Base-by-base conservation (phyloP, 2,888 invertebrate genomes). In the Aricia artaxerxes region DNA sequence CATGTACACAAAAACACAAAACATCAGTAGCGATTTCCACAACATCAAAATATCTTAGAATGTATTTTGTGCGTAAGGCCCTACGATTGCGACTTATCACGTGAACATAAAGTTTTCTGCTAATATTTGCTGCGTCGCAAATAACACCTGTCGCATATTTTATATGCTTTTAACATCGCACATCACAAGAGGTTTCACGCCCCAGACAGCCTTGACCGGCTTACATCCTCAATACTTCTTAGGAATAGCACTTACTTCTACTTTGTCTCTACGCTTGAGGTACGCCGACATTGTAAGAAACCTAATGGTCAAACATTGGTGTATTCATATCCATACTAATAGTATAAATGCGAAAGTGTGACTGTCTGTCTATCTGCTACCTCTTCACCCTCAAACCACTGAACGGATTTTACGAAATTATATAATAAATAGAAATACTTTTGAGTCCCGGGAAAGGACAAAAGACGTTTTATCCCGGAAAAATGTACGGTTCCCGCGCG, bases 131-230 rank as follows among this genome's bases (percentile, higher is more conserved):
- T 69, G 24, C 49, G 76, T 35, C 57, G 13, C 49, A 16, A 76
- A 24, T 53, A 16, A 13, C 53, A 53, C 76, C 76, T 76, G 49
- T 53, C 76, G 31, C 76, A 31, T 75, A 75, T 35, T 53, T 69
- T 53, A 53, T 53, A 53, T 49, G 76, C 76, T 57, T 53, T 53
- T 76, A 53, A 76, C 76, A 76, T 57, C 76, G 49, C 76, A 76
- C 76, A 69, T 69, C 69, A 76, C 49, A 49, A 75, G 75, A 75
- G 49, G 57, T 57, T 57, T 57, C 76, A 76, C 76, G 76, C 35
- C 76, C 31, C 31, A 38, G 53, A 49, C 44, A 31, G 57, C 76
- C 76, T 76, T 76, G 76, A 57, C 76, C 76, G 76, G 35, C 76
- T 76, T 31, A 53, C 76, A 38, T 57, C 57, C 76, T 76, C 57